A percentile compares a stretch with the other conserved stretches of the same genome.
Evolutionary conservation across 2,888 invertebrate species (phyloP).

Genomic region (Hyles lineata): DNA sequence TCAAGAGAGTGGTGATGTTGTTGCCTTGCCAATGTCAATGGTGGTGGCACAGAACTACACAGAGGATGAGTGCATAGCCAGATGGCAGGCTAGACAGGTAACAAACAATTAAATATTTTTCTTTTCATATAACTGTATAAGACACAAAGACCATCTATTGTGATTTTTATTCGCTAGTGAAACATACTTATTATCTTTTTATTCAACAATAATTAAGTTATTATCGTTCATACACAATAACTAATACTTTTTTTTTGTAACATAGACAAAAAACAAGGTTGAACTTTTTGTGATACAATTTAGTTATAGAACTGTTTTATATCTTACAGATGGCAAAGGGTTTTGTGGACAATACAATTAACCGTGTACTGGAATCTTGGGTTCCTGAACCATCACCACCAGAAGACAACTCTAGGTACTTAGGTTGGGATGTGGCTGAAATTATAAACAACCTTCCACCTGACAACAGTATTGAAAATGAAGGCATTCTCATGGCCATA

Average conservation of each 20-base stretch:
- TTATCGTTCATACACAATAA: too few relatives aligned
- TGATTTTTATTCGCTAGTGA: neutral
- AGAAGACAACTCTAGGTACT: constrained; percentile 63
- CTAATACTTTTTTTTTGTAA: too few relatives aligned
- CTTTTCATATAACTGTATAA: neutral
- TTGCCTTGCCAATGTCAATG: constrained; percentile 54
- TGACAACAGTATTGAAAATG: constrained; percentile 87
- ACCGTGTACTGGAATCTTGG: constrained; percentile 87
- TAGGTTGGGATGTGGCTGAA: constrained; percentile 78
- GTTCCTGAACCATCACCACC: constrained; percentile 73
- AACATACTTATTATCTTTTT: neutral
- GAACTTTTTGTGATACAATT: too few relatives aligned
- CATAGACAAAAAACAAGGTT: too few relatives aligned
- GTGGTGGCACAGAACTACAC: constrained; percentile 54
- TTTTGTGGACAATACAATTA: constrained; percentile 89
- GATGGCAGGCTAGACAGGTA: constrained; percentile 88
- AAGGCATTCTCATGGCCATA: constrained; percentile 90
- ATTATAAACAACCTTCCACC: constrained; percentile 83
- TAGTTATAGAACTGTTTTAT: too few relatives aligned
- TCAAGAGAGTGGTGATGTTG: constrained; percentile 44
- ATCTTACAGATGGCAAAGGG: constrained; percentile 84
- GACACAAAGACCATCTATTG: neutral
- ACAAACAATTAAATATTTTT: constrained; percentile 17
- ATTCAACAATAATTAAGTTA: neutral
- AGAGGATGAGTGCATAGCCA: constrained; percentile 75